Conservation (phyloP, 2,888 invertebrate species). For the Drosophila prolongata region DNA sequence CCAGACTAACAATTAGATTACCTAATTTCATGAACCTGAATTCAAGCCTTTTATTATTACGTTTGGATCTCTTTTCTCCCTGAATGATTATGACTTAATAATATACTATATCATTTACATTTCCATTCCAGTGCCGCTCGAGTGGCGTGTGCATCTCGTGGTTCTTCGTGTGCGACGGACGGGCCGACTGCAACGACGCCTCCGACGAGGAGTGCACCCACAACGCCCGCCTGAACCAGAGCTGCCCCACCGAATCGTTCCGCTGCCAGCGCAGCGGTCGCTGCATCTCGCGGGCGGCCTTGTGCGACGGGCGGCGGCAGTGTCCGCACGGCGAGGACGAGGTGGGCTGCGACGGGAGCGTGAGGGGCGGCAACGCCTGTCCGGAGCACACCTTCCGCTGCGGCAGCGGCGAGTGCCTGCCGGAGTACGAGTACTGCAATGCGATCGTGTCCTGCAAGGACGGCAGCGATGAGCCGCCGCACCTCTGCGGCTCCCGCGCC, state of each 20-base stretch:
- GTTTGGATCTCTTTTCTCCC: too few relatives aligned
- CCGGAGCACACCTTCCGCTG: slow-evolving; percentile 94
- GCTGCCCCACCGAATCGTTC: slow-evolving; percentile 90
- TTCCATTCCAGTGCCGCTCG: slow-evolving; percentile 89
- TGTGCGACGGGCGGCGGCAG: slow-evolving; percentile 92
- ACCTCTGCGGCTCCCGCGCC: slow-evolving; percentile 87
- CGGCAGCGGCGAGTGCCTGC: slow-evolving; percentile 93
- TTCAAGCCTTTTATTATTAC: too few relatives aligned
- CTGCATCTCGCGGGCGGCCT: slow-evolving; percentile 91
- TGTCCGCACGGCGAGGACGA: slow-evolving; percentile 92
- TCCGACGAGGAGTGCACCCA: slow-evolving; percentile 93
- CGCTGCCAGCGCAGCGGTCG: slow-evolving; percentile 88
- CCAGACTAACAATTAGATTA: too few relatives aligned
- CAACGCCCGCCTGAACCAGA: slow-evolving; percentile 82
- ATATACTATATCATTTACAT: background rate
- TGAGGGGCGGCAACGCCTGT: slow-evolving; percentile 86
- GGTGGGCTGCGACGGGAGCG: slow-evolving; percentile 87
- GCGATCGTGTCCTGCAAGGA: slow-evolving; percentile 94
- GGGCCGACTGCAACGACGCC: slow-evolving; percentile 93
- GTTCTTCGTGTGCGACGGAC: slow-evolving; percentile 95
- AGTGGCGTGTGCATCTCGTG: slow-evolving; percentile 95
- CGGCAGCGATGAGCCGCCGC: slow-evolving; percentile 95
- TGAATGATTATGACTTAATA: too few relatives aligned
- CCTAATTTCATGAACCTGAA: too few relatives aligned
- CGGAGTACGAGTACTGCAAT: slow-evolving; percentile 96